Base-by-base conservation (phyloP, 53 echinoderm and acorn worm genomes). In the Crossaster papposus region DNA sequence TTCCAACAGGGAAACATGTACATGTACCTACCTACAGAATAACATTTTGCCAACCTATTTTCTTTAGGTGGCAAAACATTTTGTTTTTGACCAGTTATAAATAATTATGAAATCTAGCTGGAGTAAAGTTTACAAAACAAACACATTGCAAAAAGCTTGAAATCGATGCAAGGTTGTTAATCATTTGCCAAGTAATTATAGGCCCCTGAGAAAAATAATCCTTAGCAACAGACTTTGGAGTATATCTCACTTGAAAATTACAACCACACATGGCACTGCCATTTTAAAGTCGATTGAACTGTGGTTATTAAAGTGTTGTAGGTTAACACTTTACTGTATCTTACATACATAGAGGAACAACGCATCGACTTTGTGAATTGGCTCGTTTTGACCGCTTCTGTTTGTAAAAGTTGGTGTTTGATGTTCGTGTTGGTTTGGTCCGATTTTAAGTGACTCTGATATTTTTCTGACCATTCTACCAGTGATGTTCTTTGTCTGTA, bases 141-240 rank as follows among this genome's bases (percentile, higher is more conserved):
- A 44, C 9, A 7, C 44, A 44, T 68, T 2, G 28, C 68, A 68
- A 68, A 22, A 74, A 35, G 33, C 36, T 35, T 74, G 36, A 74
- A 74, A 31, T 14, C 35, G 31, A 0, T 53, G 31, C 54, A 54
- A 1, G 30, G 79, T 58, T 54, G 31, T 80, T 58, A 62, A 80
- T 80, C 22, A 80, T 80, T 80, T 58, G 62, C 80, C 62, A 58
- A 28, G 32, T 17, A 62, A 30, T 18, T 32, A 80, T 54, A 18
- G 58, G 58, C 30, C 52, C 24, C 79, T 78, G 8, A 52, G 79
- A 78, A 78, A 22, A 80, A 1, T 34, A 62, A 31, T 58, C 55
- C 80, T 31, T 80, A 22, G 62, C 80, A 80, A 80, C 80, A 80
- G 80, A 80, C 80, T 80, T 80, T 80, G 80, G 80, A 80, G 5